Evolutionary conservation across 2,797 vertebrate genomes (phyloP), one percentile per base, ranked within the genome.

Genomic region (Danio aesculapii): DNA sequence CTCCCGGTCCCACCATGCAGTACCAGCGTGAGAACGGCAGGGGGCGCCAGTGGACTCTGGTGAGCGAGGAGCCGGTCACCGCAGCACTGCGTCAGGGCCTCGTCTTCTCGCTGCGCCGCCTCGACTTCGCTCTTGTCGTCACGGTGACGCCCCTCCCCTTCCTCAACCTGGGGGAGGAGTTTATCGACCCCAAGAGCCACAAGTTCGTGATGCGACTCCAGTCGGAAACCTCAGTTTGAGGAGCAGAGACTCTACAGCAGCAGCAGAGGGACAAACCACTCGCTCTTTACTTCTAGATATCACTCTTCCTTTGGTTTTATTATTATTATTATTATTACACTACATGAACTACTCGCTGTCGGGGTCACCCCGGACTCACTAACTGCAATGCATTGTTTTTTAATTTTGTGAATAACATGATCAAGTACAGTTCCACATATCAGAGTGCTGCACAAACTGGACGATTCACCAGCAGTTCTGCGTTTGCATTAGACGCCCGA

Each of bases 171-270:
- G 95, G 96, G 0, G 98, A 99, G 92, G 97, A 98, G 74, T 99
- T 97, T 14, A 95, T 99, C 85, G 97, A 99, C 92, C 98, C 98
- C 88, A 99, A 99, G 88, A 98, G 97, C 0, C 98, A 99, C 94
- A 98, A 98, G 91, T 99, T 99, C 53, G 95, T 98, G 80, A 95
- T 99, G 95, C 95, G 97, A 87, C 91, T 99, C 88, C 98, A 99
- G 92, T 99, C 98, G 0, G 98, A 99, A 92, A 99, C 97, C n/a
- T 99, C 98, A 0, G 96, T 97, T 83, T 97, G 95, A 91, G 49
- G 11, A 44, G 8, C 39, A 52, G 4, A 58, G 21, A 47, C 44
- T 59, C 11, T 14, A n/a, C 21, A 21, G 10, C 41, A 49, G 43
- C 16, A 30, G 57, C 57, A 46, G 53, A 79, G 76, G 81, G 84